These are phyloP conservation scores for Cirrhinus mrigala DNA, from an alignment of 2,797 vertebrate genomes.

Conservation along the genomic window DNA sequence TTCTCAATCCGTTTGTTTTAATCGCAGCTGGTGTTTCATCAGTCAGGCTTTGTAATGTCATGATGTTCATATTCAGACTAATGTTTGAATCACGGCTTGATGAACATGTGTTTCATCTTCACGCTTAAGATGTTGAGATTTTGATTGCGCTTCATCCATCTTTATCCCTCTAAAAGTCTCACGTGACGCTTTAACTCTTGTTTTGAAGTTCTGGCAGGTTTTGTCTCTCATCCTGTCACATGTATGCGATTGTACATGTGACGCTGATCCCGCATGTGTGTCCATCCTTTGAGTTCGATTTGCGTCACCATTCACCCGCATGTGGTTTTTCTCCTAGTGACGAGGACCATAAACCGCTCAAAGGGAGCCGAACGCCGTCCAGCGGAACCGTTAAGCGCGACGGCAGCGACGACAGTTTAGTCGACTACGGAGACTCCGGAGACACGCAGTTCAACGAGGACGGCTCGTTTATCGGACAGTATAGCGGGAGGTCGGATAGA, in stretches of 20 bases:
- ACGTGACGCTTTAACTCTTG: not conserved
- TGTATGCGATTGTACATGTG: not conserved
- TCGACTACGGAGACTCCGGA: constrained; percentile 98
- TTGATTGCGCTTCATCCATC: not conserved
- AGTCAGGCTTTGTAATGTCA: not conserved
- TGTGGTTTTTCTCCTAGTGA: constrained; percentile 89
- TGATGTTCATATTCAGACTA: not conserved
- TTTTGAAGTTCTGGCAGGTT: not conserved
- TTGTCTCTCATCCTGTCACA: constrained; percentile 5
- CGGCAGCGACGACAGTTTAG: constrained; percentile 98
- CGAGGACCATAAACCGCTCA: constrained; percentile 97
- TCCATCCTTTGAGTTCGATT: constrained; percentile 74
- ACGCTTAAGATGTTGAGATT: not conserved
- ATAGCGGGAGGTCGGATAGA: constrained; percentile 95
- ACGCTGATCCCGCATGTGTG: constrained; percentile 58
- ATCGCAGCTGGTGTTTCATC: not conserved
- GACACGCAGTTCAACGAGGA: constrained; percentile 99
- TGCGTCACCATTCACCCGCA: constrained; percentile 77
- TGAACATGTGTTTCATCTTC: not conserved
- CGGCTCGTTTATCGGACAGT: constrained; percentile 98
- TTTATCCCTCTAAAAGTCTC: not conserved
- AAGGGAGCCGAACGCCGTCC: constrained; percentile 95
- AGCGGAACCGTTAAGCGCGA: constrained; percentile 97
- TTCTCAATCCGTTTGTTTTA: not conserved
- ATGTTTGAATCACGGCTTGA: not conserved